Conservation (phyloP, 1,140 invertebrate genomes). For the Copidosoma floridanum region DNA sequence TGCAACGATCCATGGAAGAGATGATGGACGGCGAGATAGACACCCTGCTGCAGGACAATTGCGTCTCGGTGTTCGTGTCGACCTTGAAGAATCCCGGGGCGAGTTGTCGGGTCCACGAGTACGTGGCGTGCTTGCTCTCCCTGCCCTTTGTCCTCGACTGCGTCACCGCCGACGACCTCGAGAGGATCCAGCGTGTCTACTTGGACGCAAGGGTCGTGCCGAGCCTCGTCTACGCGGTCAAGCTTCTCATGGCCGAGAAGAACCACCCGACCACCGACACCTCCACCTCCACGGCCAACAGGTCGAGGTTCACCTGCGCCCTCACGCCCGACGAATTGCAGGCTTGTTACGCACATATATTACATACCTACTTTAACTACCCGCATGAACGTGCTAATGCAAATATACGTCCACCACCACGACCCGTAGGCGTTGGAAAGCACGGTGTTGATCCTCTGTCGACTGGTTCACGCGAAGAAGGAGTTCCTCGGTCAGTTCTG, state of each 20-base stretch:
- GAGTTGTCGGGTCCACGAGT: constrained; percentile 64
- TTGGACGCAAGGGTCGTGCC: constrained; percentile 72
- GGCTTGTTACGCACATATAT: background rate
- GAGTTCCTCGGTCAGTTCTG: constrained; percentile 76
- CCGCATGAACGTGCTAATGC: no score
- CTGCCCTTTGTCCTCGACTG: constrained; percentile 64
- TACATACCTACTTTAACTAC: no score
- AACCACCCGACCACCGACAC: constrained; percentile 9
- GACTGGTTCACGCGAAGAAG: constrained; percentile 68
- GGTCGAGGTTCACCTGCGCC: background rate
- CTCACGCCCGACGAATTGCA: constrained; percentile 3
- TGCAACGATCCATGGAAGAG: constrained; percentile 65
- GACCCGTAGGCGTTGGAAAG: constrained; percentile 64
- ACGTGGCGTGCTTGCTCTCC: constrained; percentile 69
- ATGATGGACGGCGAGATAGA: constrained; percentile 73
- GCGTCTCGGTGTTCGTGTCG: constrained; percentile 71
- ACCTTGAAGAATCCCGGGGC: constrained; percentile 67
- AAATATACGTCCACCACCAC: no score
- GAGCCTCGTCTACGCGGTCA: constrained; percentile 73
- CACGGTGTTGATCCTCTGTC: constrained; percentile 68
- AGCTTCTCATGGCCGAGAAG: constrained; percentile 58
- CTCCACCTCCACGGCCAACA: background rate
- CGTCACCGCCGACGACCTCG: constrained; percentile 57
- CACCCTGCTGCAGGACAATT: constrained; percentile 69
- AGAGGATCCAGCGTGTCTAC: constrained; percentile 67